Evolutionary conservation across 2,113 vertebrate genomes (phyloP).

Genomic region (Triplophysa dalaica): DNA sequence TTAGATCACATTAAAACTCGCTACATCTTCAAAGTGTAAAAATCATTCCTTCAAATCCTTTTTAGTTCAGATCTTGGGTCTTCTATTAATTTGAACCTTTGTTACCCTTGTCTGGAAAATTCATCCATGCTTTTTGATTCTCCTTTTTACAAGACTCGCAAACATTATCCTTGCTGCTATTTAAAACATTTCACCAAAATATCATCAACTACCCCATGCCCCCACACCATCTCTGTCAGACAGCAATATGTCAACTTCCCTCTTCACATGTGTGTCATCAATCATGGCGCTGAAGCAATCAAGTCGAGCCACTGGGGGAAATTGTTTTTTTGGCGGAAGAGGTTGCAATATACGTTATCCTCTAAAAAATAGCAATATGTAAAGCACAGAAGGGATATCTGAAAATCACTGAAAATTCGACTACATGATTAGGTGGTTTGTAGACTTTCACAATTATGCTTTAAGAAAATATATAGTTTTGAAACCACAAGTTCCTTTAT

Average conservation of each 20-base stretch:
- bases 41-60: constrained; percentile 1
- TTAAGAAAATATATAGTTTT: background rate
- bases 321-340: constrained; percentile 8
- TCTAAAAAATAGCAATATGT: constrained; percentile 16
- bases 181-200: constrained; percentile 35
- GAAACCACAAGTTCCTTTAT: too few relatives aligned
- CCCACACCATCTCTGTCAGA: constrained; percentile 28
- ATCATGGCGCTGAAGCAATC: constrained; percentile 50
- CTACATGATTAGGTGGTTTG: background rate
- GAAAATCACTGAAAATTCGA: background rate
- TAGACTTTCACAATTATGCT: background rate
- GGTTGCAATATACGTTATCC: background rate
- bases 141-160: constrained; percentile 19
- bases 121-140: background rate
- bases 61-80: background rate
- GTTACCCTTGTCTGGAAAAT: background rate
- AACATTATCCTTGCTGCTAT: constrained; percentile 34
- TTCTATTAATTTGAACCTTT: background rate
- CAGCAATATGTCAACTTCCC: constrained; percentile 47
- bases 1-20: constrained; percentile 28
- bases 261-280: constrained; percentile 46
- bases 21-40: constrained; percentile 31
- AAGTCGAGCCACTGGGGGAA: constrained; percentile 33
- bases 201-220: constrained; percentile 24
- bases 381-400: background rate